Conservation (phyloP, 2,888 invertebrate species). For the Epinotia ramella region DNA sequence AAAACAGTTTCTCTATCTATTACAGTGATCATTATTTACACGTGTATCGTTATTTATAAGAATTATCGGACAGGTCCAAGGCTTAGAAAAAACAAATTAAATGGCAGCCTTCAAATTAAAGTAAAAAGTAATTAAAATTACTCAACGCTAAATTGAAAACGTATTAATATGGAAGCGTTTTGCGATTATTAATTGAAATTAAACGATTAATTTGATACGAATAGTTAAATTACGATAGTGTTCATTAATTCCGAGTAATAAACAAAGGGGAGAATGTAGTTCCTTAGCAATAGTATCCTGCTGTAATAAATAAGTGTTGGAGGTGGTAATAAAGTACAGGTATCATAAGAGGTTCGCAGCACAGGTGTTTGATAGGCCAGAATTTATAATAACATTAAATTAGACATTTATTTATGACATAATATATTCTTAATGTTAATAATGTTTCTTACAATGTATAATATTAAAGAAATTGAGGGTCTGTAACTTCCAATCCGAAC, state of each 20-base stretch:
- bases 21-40: conserved; percentile 23
- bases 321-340: conserved; percentile 18
- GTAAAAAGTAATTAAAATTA: conserved; percentile 28
- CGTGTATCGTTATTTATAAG: conserved; percentile 21
- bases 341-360: background rate
- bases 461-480: too few species aligned
- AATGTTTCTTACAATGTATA: too few species aligned
- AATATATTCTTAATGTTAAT: too few species aligned
- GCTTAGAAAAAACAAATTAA: conserved; percentile 35
- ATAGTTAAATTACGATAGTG: conserved; percentile 27
- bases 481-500: too few species aligned
- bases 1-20: conserved; percentile 25
- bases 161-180: conserved; percentile 30
- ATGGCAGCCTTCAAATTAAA: conserved; percentile 8
- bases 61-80: conserved; percentile 19
- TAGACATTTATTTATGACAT: conserved; percentile 2
- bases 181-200: conserved; percentile 39
- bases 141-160: conserved; percentile 27
- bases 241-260: conserved; percentile 32
- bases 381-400: conserved; percentile 10
- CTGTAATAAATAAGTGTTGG: conserved; percentile 23
- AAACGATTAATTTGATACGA: conserved; percentile 36
- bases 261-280: conserved; percentile 20
- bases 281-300: conserved; percentile 2
- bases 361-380: conserved; percentile 12